phyloP scores from a whole-genome alignment of 2,113 vertebrate genomes.

The Galemys pyrenaicus region DNA sequence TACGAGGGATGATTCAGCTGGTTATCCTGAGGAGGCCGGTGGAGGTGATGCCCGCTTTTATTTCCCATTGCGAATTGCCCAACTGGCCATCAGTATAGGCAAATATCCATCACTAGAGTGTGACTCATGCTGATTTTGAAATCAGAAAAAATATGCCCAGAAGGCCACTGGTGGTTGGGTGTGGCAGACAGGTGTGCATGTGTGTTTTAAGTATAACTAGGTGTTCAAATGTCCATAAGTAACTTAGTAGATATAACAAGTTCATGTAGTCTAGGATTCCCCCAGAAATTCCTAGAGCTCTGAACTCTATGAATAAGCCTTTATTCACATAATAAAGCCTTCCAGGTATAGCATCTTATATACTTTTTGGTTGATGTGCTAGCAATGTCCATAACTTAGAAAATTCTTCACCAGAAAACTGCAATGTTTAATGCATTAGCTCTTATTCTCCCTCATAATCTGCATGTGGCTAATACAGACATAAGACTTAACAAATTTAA shows the following conservation, averaged over 20 bases:
- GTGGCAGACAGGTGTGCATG: neutral
- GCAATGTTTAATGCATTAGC: neutral
- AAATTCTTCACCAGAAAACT: neutral
- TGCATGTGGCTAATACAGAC: neutral
- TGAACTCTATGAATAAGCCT: neutral
- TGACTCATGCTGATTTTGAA: neutral
- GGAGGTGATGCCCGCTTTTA: slow-evolving; percentile 77
- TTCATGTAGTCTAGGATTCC: neutral
- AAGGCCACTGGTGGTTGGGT: neutral
- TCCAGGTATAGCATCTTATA: neutral
- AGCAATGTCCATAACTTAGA: neutral
- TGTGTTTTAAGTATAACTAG: neutral
- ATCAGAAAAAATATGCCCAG: neutral
- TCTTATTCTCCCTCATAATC: neutral
- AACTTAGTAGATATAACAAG: slow-evolving; percentile 11
- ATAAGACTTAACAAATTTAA: neutral
- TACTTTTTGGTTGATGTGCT: neutral
- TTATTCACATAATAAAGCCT: neutral
- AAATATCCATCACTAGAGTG: neutral
- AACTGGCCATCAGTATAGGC: neutral
- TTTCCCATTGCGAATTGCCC: neutral
- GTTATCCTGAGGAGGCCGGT: slow-evolving; percentile 90
- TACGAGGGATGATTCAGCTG: slow-evolving; percentile 95
- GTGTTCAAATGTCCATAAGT: slow-evolving; percentile 43
- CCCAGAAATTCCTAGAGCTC: slow-evolving; percentile 22